Base-by-base conservation (phyloP, 2,888 invertebrate genomes). In the Callyntrura sp. region DNA sequence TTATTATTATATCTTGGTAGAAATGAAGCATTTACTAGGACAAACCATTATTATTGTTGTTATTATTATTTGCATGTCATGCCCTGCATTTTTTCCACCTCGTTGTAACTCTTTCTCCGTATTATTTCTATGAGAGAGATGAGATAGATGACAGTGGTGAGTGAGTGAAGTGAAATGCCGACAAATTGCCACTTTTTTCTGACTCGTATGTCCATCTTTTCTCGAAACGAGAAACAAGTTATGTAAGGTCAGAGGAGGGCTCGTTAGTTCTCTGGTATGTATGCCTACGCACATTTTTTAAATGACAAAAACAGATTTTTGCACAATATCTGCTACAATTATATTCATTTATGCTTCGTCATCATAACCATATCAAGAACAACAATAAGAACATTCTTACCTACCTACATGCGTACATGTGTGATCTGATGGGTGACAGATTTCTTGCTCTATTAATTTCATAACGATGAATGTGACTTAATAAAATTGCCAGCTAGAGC, bases 21-120 rank as follows among this genome's bases (percentile, higher is more conserved):
- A 86, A 79, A 86, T 78, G 78, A 87, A 81, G 87, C 81, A 70
- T 87, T 86, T 85, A 85, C 48, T 85, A 78, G 81, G 81, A 81
- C 81, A 68, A 86, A 43, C n/a, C 86, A 45, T 87, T 79, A 81
- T 55, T 85, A 81, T 87, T 81, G 81, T 81, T 87, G 87, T 87
- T 81, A 86, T 86, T 78, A 87, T 87, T 87, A 87, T 87, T 87
- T 87, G 70, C 87, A 87, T 87, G 87, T 87, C 87, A 87, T 87
- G 87, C 68, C 81, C 87, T 48, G 86, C 57, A 79, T 86, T 86
- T 86, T 86, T 79, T 51, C n/a, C 17, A 9, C 8, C 73, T n/a
- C 20, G 12, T 45, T 48, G 2, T 48, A 11, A 20, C 14, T 55
- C 78, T 78, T 81, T n/a, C 65, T 65, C 23, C 14, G n/a, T 65